Base-by-base conservation (phyloP, 2,113 vertebrate species). In the Ciconia maguari region DNA sequence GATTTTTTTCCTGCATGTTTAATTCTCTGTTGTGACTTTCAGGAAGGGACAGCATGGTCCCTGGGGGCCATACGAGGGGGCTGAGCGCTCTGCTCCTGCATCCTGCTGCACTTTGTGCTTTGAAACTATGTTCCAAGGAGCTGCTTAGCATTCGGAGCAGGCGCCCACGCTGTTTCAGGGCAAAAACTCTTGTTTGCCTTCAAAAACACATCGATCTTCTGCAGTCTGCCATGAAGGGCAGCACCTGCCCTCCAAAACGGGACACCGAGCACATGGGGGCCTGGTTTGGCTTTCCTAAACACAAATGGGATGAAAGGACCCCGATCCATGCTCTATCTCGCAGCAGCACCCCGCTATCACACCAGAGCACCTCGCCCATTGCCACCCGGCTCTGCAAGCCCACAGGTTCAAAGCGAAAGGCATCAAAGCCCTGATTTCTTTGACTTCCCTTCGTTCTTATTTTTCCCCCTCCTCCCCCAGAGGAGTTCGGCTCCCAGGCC, bases 91-190 rank as follows among this genome's bases (percentile, higher is more conserved):
- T 71, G 30, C 36, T 70, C 10, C 62, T 1, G 0, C 1, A 0
- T 84, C 54, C 70, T 3, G 1, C 68, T 84, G 36, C 71, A 55
- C 57, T 94, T 72, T 65, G 62, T 95, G 48, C 75, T 90, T 82
- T 60, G 57, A 76, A 93, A 79, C 66, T 76, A 62, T 44, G 44
- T 94, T 72, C 84, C 82, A 76, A 95, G 78, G 87, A 96, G 93
- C 84, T 95, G 71, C 70, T 97, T 96, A 96, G 87, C 84, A 96
- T 97, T 93, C 90, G 3, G 87, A 96, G 78, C 96, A 96, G 95
- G 82, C 0, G 0, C 19, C 54, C 2, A 0, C 1, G 2, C 70
- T 0, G 2, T 91, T 96, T 70, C 87, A 96, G 91, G 93, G 87
- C 93, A 96, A 94, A 96, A 96, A 88, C 78, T 80, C 78, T 1